Conservation (phyloP, 2,797 vertebrate species). For the Amniataba percoides region DNA sequence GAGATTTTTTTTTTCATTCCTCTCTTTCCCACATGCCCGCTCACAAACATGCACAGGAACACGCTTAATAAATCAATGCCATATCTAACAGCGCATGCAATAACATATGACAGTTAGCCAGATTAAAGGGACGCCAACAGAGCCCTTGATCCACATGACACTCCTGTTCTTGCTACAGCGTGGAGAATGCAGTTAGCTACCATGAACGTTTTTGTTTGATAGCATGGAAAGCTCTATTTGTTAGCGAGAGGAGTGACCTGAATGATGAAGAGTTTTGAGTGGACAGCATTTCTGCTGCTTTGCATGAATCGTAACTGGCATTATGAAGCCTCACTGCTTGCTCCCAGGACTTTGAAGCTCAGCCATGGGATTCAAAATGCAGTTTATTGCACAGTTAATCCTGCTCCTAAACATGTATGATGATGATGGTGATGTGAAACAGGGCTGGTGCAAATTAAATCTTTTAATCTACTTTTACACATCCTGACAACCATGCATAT, state of each 20-base stretch:
- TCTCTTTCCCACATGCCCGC: background rate
- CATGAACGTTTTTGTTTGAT: constrained; percentile 55
- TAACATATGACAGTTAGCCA: constrained; percentile 53
- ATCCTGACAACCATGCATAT: background rate
- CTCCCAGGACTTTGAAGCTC: constrained; percentile 13
- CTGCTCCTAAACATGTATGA: background rate
- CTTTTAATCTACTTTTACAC: constrained; percentile 5
- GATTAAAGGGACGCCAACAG: constrained; percentile 50
- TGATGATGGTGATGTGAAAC: constrained; percentile 7
- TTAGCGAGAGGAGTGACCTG: constrained; percentile 48
- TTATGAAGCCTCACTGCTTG: constrained; percentile 27
- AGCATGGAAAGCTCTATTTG: constrained; percentile 42
- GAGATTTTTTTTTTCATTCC: constrained; percentile 10
- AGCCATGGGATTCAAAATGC: constrained; percentile 5
- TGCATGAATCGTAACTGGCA: constrained; percentile 44
- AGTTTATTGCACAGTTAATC: constrained; percentile 4
- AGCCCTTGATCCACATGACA: constrained; percentile 43
- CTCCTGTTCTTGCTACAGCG: constrained; percentile 33
- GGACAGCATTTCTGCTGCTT: constrained; percentile 39
- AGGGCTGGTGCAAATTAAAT: background rate
- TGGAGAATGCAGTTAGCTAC: constrained; percentile 58
- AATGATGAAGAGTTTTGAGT: constrained; percentile 53
- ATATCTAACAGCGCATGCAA: constrained; percentile 54
- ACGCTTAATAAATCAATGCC: constrained; percentile 40
- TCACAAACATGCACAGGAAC: background rate